Conservation (phyloP, 2,888 invertebrate genomes). For the Drosophila austrosaltans region DNA sequence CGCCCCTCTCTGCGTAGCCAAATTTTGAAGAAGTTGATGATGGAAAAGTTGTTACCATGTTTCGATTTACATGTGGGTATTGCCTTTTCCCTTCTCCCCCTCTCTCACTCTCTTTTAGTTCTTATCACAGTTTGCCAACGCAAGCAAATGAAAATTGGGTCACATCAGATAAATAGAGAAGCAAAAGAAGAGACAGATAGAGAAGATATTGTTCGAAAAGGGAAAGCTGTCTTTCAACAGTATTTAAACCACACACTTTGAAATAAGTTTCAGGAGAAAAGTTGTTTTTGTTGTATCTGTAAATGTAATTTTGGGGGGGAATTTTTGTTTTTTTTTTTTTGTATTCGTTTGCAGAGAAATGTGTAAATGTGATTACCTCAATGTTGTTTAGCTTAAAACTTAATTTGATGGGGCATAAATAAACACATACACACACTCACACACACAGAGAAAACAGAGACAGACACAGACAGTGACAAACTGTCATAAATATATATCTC, state of each 20-base stretch:
- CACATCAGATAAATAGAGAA: constrained; percentile 58
- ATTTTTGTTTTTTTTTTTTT: no score
- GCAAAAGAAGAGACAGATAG: constrained; percentile 4
- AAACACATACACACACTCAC: constrained; percentile 52
- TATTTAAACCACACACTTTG: constrained; percentile 8
- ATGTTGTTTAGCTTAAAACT: constrained; percentile 69
- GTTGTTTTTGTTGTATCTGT: constrained; percentile 20
- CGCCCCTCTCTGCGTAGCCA: not conserved
- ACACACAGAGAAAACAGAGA: constrained; percentile 60
- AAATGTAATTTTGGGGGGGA: constrained; percentile 41
- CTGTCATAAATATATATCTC: constrained; percentile 58
- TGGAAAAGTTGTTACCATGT: constrained; percentile 11
- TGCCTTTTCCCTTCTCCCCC: not conserved
- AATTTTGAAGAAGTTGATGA: constrained; percentile 20
- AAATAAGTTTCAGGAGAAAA: constrained; percentile 39
- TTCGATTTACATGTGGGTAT: constrained; percentile 34
- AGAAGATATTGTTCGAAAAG: not conserved
- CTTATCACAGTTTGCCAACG: constrained; percentile 53
- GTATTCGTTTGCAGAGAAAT: constrained; percentile 39
- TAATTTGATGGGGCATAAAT: constrained; percentile 80
- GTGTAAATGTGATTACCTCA: constrained; percentile 65
- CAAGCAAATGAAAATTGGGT: constrained; percentile 64
- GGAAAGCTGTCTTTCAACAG: constrained; percentile 44
- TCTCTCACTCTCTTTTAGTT: constrained; percentile 6
- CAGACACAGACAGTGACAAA: constrained; percentile 64